Conservation (phyloP, 1,140 invertebrate species). For the Danaus plexippus region DNA sequence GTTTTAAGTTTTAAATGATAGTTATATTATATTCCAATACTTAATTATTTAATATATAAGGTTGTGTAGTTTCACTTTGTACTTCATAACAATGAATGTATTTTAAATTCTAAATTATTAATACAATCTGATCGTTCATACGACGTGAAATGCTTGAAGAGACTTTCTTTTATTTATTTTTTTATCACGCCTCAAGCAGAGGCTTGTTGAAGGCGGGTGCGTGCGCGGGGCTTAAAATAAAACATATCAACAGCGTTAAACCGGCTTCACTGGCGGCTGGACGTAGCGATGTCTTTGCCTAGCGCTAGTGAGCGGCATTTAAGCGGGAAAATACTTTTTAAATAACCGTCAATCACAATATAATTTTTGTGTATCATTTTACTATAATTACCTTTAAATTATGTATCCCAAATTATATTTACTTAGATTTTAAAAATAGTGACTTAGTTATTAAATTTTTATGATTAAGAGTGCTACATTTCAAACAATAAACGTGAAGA, state of each 20-base stretch:
- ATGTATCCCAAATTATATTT: no score
- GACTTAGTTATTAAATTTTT: constrained; percentile 6
- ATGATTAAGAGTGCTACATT: constrained; percentile 19
- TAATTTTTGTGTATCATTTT: no score
- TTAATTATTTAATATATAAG: no score
- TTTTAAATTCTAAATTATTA: no score
- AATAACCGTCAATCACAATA: background rate
- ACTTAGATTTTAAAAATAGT: background rate
- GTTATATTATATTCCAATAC: no score
- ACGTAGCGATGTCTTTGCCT: constrained; percentile 31
- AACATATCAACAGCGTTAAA: constrained; percentile 52
- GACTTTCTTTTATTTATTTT: constrained; percentile 31
- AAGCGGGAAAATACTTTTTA: constrained; percentile 26
- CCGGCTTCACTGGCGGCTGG: constrained; percentile 54
- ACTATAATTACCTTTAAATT: no score
- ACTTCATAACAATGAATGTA: no score
- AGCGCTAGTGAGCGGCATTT: constrained; percentile 9
- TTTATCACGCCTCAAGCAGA: constrained; percentile 23
- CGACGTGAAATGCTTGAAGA: no score
- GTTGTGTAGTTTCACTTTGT: no score
- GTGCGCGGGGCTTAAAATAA: constrained; percentile 49
- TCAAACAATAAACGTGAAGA: constrained; percentile 26
- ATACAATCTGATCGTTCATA: no score
- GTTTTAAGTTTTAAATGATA: no score
- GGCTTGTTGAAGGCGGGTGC: constrained; percentile 20